These are phyloP conservation scores for Ectobius pallidus DNA, from an alignment of 2,888 invertebrate species.

Conservation along the genomic window DNA sequence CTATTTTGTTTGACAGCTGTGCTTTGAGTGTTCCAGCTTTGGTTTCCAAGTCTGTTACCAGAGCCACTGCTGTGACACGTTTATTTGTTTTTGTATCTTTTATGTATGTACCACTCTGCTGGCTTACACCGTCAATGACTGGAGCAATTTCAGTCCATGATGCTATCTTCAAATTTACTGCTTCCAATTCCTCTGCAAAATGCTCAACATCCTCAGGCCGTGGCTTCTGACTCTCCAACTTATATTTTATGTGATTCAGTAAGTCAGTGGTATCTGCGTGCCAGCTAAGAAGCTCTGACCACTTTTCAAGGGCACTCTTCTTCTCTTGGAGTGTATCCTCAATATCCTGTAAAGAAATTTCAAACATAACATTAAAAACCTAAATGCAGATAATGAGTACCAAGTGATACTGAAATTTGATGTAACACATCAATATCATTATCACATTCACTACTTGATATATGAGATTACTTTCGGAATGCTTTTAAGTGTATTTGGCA, in stretches of 20 bases:
- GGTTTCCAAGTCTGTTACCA: constrained; percentile 75
- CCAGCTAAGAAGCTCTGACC: constrained; percentile 84
- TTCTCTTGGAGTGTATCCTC: constrained; percentile 76
- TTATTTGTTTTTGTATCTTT: constrained; percentile 70
- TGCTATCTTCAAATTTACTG: constrained; percentile 46
- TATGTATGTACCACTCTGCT: constrained; percentile 65
- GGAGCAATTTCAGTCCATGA: constrained; percentile 46
- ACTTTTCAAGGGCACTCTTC: constrained; percentile 76
- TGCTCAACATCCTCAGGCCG: constrained; percentile 72
- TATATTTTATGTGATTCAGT: constrained; percentile 79
- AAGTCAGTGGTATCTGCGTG: constrained; percentile 80
- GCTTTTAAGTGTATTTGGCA: no score
- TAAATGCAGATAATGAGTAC: neutral
- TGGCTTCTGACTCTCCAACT: constrained; percentile 76
- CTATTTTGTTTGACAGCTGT: constrained; percentile 70
- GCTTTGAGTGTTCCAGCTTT: constrained; percentile 70
- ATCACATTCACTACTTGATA: no score
- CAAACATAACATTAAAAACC: constrained; percentile 6
- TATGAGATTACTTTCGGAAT: no score
- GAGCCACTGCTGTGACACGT: constrained; percentile 67
- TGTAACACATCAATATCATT: no score
- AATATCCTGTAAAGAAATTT: constrained; percentile 56
- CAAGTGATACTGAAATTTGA: no score
- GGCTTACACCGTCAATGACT: constrained; percentile 46
- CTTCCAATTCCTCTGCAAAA: constrained; percentile 48